These are phyloP conservation scores for Puffinus mauretanicus DNA, from an alignment of 2,113 vertebrate genomes.

Conservation along the genomic window DNA sequence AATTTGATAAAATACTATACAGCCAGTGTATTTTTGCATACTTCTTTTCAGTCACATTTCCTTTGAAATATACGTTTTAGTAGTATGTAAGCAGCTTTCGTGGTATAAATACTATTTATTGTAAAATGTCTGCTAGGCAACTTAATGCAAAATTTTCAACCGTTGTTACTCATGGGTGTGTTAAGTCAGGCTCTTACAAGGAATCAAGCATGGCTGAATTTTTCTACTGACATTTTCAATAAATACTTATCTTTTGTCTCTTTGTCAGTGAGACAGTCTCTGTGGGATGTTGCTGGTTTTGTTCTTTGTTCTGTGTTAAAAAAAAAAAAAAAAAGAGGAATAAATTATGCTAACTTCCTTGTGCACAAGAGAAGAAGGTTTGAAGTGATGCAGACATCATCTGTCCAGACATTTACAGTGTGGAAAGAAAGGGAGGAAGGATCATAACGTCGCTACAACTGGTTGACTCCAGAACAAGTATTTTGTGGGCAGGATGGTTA, in stretches of 20 bases:
- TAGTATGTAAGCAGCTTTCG: neutral
- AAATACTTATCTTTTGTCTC: neutral
- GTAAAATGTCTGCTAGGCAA: neutral
- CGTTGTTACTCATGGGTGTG: neutral
- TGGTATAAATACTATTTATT: neutral
- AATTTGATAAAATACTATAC: neutral
- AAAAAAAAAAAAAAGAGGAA: neutral
- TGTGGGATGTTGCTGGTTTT: neutral
- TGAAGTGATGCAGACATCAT: neutral
- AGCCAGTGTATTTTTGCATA: neutral
- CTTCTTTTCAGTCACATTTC: neutral
- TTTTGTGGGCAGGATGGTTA: neutral
- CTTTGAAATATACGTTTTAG: neutral
- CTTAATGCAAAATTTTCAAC: neutral
- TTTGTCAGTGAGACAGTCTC: neutral
- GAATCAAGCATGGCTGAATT: neutral
- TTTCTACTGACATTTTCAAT: neutral
- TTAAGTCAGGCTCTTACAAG: neutral
- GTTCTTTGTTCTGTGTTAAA: neutral
- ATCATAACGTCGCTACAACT: fast-evolving
- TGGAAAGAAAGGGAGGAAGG: neutral
- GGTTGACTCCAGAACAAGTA: neutral
- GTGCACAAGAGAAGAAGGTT: neutral
- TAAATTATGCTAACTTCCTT: neutral
- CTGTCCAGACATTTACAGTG: neutral